Evolutionary conservation across 2,888 invertebrate genomes (phyloP).

Genomic region (Tipula unca): DNA sequence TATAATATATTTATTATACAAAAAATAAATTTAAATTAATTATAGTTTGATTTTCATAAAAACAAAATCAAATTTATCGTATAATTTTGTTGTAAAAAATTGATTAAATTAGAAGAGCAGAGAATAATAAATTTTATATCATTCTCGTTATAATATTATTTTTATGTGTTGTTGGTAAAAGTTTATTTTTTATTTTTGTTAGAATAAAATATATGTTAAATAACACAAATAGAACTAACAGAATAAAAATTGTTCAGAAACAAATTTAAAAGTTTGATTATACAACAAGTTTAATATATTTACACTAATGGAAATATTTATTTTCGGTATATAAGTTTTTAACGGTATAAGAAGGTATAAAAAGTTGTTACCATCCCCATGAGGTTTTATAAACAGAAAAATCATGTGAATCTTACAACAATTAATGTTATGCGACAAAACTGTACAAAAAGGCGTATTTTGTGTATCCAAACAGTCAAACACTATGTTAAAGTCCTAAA

Average conservation of each 20-base stretch:
- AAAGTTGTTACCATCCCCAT: not conserved
- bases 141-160: not conserved
- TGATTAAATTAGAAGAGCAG: not conserved
- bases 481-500: too few species aligned
- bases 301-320: not conserved
- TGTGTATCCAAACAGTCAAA: too few species aligned
- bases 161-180: not conserved
- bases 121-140: not conserved
- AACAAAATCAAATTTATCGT: not conserved
- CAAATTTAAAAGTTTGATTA: not conserved
- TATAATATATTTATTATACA: not conserved
- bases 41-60: not conserved
- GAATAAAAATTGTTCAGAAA: not conserved
- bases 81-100: not conserved
- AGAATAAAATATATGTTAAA: not conserved
- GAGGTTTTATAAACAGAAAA: not conserved
- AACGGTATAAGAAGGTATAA: not conserved
- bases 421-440: not conserved
- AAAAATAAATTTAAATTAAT: not conserved
- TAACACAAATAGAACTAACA: not conserved
- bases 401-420: not conserved
- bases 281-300: not conserved
- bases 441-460: not conserved
- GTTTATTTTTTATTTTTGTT: not conserved
- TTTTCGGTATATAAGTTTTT: too few species aligned